A percentile compares a stretch with the other conserved stretches of the same genome.
phyloP scores from a whole-genome alignment of 2,888 invertebrate species.

The Caradrina clavipalpis region DNA sequence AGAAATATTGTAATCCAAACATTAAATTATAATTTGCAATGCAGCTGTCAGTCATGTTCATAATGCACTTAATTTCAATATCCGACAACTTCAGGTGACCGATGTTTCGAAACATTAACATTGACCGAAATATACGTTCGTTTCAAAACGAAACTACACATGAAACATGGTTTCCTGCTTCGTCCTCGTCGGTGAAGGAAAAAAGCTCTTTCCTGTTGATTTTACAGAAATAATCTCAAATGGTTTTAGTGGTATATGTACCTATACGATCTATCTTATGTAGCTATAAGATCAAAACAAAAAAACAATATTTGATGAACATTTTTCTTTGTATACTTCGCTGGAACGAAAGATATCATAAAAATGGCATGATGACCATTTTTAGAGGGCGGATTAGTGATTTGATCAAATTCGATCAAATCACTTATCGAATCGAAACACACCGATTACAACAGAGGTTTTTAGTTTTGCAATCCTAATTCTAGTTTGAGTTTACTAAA shows the following conservation, averaged over 20 bases:
- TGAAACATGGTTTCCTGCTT: conserved; percentile 41
- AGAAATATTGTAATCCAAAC: too few relatives aligned
- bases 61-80: conserved; percentile 31
- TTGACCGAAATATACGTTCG: conserved; percentile 45
- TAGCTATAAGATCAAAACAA: not conserved
- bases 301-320: not conserved
- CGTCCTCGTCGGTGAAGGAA: conserved; percentile 13
- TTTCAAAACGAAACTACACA: conserved; percentile 26
- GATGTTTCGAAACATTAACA: conserved; percentile 23
- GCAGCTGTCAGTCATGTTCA: not conserved
- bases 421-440: too few relatives aligned
- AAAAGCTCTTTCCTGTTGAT: conserved; percentile 44
- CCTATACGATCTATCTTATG: not conserved
- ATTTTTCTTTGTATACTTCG: not conserved
- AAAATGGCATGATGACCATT: too few relatives aligned
- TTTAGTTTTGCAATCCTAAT: not conserved
- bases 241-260: not conserved
- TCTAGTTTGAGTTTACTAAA: not conserved
- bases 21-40: too few relatives aligned
- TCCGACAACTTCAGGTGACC: conserved; percentile 15
- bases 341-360: too few relatives aligned
- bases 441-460: not conserved
- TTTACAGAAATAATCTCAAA: conserved; percentile 21
- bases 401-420: too few relatives aligned
- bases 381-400: not conserved